phyloP scores from a whole-genome alignment of 2,797 vertebrate genomes.

The Myotis daubentonii region DNA sequence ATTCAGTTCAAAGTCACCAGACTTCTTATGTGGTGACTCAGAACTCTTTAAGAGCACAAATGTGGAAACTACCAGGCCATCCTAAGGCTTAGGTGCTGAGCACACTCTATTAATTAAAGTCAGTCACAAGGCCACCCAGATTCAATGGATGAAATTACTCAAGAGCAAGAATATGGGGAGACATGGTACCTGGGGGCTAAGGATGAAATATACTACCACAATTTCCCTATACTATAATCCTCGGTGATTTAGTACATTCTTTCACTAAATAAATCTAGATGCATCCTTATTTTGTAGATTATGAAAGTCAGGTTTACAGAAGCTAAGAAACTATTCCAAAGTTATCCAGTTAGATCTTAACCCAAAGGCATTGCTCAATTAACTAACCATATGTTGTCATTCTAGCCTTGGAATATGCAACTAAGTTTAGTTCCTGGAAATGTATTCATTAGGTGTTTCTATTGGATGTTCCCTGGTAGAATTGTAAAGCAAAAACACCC shows the following conservation, averaged over 20 bases:
- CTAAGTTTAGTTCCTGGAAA: constrained; percentile 52
- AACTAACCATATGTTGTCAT: constrained; percentile 50
- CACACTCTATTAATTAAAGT: constrained; percentile 16
- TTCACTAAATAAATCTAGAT: constrained; percentile 47
- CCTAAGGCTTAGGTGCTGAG: neutral
- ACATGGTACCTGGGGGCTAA: neutral
- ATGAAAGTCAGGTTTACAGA: constrained; percentile 46
- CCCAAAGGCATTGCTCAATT: constrained; percentile 51
- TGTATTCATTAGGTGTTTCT: constrained; percentile 42
- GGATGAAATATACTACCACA: neutral
- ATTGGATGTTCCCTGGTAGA: constrained; percentile 36
- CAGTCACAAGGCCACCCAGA: neutral
- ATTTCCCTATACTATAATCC: neutral
- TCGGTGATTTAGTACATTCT: constrained; percentile 10
- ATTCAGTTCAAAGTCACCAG: neutral
- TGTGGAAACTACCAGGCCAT: constrained; percentile 27
- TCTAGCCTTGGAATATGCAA: constrained; percentile 53
- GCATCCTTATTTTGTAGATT: constrained; percentile 44
- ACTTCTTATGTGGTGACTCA: neutral
- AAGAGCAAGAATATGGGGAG: neutral
- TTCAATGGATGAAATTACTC: neutral
- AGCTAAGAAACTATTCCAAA: constrained; percentile 48
- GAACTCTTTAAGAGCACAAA: constrained; percentile 32
- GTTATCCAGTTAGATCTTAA: constrained; percentile 41
- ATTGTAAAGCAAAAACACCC: constrained; percentile 32